phyloP scores from a whole-genome alignment of 2,113 vertebrate genomes.

The Catharus fuscescens region DNA sequence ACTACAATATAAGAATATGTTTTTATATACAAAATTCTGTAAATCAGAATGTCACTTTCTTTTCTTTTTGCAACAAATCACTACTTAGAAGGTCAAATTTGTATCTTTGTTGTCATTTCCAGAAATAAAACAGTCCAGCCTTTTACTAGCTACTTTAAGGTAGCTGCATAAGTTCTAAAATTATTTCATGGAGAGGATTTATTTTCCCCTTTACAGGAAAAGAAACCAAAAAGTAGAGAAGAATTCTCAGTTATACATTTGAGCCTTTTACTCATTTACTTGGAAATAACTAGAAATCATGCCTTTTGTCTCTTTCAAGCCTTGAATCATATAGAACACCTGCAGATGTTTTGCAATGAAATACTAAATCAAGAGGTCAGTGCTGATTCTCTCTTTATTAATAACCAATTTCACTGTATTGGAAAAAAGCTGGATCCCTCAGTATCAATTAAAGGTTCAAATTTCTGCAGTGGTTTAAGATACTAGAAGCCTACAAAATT shows the following conservation, averaged over 20 bases:
- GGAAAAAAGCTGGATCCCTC: background rate
- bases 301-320: background rate
- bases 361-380: background rate
- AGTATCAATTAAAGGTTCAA: background rate
- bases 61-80: background rate
- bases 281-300: background rate
- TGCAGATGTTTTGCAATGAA: background rate
- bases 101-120: background rate
- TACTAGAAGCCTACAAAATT: background rate
- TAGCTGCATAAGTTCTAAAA: background rate
- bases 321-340: fast-evolving
- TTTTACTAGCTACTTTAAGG: background rate
- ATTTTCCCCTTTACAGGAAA: background rate
- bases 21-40: background rate
- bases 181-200: background rate
- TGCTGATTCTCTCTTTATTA: background rate
- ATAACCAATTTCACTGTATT: background rate
- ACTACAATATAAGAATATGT: background rate
- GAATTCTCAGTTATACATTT: background rate
- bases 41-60: background rate
- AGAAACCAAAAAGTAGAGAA: background rate
- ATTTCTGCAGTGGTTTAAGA: background rate
- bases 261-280: background rate
- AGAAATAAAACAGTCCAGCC: background rate
- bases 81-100: background rate